Evolutionary conservation across 2,888 invertebrate genomes (phyloP).

Genomic region (Neoscelio sp.): DNA sequence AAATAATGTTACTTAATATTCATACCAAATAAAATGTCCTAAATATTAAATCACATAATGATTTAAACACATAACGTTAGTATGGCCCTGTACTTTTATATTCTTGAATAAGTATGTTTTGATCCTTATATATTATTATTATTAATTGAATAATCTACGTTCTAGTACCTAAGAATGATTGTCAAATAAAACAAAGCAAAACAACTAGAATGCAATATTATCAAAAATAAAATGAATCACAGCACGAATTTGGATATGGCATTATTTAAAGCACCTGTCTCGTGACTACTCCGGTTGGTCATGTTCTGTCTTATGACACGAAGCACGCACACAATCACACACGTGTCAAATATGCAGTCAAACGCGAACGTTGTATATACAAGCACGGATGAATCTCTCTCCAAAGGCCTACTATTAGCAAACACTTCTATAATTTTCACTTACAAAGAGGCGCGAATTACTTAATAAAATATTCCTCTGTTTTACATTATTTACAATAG

Average conservation of each 20-base stretch:
- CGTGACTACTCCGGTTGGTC: constrained; percentile 18
- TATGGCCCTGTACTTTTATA: too few species aligned
- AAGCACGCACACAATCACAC: constrained; percentile 21
- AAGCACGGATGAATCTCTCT: constrained; percentile 9
- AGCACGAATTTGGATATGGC: constrained; percentile 12
- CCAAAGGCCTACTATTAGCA: constrained; percentile 18
- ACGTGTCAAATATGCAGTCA: constrained; percentile 27
- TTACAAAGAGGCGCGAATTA: constrained; percentile 40
- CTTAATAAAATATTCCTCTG: constrained; percentile 54
- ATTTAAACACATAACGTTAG: too few species aligned
- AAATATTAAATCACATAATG: too few species aligned
- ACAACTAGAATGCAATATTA: too few species aligned
- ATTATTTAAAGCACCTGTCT: constrained; percentile 44
- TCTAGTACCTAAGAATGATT: too few species aligned
- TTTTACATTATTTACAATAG: constrained; percentile 48
- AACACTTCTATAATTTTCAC: constrained; percentile 30
- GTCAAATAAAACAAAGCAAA: too few species aligned
- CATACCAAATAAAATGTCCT: too few species aligned
- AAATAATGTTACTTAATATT: too few species aligned
- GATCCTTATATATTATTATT: too few species aligned
- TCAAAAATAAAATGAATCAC: too few species aligned
- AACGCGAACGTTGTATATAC: constrained; percentile 9
- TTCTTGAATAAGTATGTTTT: too few species aligned
- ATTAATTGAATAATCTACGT: too few species aligned
- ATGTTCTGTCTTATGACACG: constrained; percentile 22